Conservation (phyloP, 2,797 vertebrate species). For the Hemitrygon akajei region DNA sequence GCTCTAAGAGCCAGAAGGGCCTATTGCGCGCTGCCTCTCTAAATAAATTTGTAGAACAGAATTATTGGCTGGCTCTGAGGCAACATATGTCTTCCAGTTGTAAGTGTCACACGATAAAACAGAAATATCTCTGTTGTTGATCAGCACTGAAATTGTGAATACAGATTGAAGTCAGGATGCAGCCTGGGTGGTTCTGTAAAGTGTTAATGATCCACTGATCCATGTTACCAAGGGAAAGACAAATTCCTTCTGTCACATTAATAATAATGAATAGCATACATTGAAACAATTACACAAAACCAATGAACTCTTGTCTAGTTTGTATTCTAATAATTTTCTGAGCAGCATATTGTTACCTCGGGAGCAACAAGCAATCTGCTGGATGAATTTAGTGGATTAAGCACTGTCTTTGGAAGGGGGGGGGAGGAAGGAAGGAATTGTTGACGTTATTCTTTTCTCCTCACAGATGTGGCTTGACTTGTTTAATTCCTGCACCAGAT, state of each 20-base stretch:
- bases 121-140: background rate
- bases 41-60: too few species aligned
- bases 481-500: too few species aligned
- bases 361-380: too few species aligned
- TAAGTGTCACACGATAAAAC: background rate
- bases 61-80: background rate
- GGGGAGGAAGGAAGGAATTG: too few species aligned
- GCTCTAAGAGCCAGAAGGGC: too few species aligned
- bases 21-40: too few species aligned
- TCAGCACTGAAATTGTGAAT: background rate
- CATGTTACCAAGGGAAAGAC: background rate
- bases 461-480: too few species aligned
- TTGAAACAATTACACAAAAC: background rate
- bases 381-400: too few species aligned
- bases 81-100: background rate
- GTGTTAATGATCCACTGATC: background rate
- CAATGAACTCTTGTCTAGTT: background rate
- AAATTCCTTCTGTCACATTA: background rate
- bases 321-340: background rate
- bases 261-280: background rate
- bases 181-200: background rate
- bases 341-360: background rate
- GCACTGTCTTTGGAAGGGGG: too few species aligned
- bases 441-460: too few species aligned
- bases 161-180: background rate